Evolutionary conservation across 1,140 invertebrate genomes (phyloP).

Genomic region (Coenobita brevimanus): DNA sequence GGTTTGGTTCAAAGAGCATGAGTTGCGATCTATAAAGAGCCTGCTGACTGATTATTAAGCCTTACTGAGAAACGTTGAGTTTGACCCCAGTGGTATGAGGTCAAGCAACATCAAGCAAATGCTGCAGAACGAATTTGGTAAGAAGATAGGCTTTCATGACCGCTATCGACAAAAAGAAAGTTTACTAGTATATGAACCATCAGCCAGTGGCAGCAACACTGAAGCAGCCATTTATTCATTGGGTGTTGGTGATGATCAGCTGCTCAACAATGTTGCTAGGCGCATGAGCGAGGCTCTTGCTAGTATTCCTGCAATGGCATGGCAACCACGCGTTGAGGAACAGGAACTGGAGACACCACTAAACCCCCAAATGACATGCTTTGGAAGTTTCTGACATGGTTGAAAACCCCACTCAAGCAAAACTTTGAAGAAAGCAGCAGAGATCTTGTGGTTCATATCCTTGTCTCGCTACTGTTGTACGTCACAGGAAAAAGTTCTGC

Average conservation of each 20-base stretch:
- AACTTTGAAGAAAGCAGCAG: conserved; percentile 9
- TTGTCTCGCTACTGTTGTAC: not conserved
- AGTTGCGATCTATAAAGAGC: not conserved
- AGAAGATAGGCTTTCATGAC: conserved; percentile 18
- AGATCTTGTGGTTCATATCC: not conserved
- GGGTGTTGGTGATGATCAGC: conserved; percentile 32
- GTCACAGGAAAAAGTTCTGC: not conserved
- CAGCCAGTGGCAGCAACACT: not conserved
- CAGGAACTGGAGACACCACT: not conserved
- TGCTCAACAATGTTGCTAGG: conserved; percentile 11
- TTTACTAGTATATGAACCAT: not conserved
- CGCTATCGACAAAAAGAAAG: not conserved
- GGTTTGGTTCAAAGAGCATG: not conserved
- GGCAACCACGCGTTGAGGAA: conserved; percentile 28
- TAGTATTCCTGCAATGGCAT: not conserved
- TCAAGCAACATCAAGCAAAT: conserved; percentile 21
- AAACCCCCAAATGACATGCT: not conserved
- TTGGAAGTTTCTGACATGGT: conserved; percentile 14
- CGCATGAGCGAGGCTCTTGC: conserved; percentile 16
- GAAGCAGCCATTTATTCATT: conserved; percentile 1
- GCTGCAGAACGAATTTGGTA: conserved; percentile 23
- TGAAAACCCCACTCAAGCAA: not conserved
- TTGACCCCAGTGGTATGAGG: conserved; percentile 12
- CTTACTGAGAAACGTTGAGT: not conserved
- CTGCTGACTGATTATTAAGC: not conserved